Evolutionary conservation across 2,888 invertebrate species (phyloP), one percentile per base, ranked within the genome.

Genomic region (Criorhina ranunculi): DNA sequence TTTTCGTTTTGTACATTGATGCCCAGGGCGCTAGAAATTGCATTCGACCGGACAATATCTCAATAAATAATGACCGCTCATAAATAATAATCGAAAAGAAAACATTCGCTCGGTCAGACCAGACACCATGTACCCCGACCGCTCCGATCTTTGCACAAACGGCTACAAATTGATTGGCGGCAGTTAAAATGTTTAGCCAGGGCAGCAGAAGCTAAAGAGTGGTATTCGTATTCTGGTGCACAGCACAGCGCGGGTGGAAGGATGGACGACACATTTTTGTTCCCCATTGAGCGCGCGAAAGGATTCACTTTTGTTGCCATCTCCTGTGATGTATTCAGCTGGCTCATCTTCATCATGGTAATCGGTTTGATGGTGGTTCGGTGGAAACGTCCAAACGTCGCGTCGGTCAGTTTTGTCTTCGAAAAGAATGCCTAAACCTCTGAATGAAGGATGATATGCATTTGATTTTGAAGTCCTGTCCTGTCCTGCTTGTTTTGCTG

Each of bases 1-100:
- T 73, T 83, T 66, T 67, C 24, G 69, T 88, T 87, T 87, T 87
- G 87, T 87, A 86, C 83, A 88, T 88, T 88, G 87, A 80, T 87
- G 89, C 89, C 89, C 87, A 88, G 88, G 89, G 89, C 89, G 89
- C 89, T 89, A 89, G 88, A 89, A 89, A 89, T 89, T 88, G 88
- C 89, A 88, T 89, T 88, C 88, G 87, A 87, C 87, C 87, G 88
- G 88, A 89, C 89, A 89, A 89, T 89, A 89, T 89, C 89, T 89
- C 89, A 89, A 89, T 89, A 89, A 89, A 89, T 89, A 89, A 89
- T 89, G 89, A 89, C 89, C 88, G 89, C 88, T 88, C 89, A 89
- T 89, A 89, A 89, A 89, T 89, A 89, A 89, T 89, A 89, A 89
- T 89, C 89, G 89, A 88, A 88, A 88, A 88, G 88, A 88, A 88